phyloP scores from a whole-genome alignment of 2,797 vertebrate species.

The Lithobates pipiens region DNA sequence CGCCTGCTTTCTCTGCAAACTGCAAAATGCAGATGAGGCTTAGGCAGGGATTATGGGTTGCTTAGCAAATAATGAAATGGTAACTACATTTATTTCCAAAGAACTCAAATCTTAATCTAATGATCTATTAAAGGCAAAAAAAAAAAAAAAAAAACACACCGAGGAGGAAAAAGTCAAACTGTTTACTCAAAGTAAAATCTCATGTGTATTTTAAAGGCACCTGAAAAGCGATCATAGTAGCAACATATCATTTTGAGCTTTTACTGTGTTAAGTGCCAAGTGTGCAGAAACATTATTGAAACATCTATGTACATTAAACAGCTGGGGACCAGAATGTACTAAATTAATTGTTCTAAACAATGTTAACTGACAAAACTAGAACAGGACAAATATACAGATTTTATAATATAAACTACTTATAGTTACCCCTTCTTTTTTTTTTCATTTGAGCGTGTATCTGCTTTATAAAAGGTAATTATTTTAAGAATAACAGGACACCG shows the following conservation, averaged over 20 bases:
- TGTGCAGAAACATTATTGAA: not conserved
- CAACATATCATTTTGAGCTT: too few relatives aligned
- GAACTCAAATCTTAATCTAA: constrained; percentile 63
- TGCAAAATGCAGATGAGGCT: constrained; percentile 76
- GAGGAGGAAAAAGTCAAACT: constrained; percentile 25
- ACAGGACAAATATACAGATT: not conserved
- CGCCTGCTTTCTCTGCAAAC: constrained; percentile 77
- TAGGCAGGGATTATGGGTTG: constrained; percentile 68
- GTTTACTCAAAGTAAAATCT: constrained; percentile 22
- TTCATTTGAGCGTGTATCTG: too few relatives aligned
- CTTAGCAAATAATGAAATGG: constrained; percentile 69
- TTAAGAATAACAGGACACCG: too few relatives aligned
- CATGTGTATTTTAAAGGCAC: constrained; percentile 6
- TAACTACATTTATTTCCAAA: constrained; percentile 68
- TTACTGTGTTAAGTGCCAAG: too few relatives aligned
- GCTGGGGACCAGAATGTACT: not conserved
- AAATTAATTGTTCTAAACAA: not conserved
- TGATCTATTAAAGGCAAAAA: constrained; percentile 42
- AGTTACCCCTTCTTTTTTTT: too few relatives aligned
- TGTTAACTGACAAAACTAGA: not conserved
- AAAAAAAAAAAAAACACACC: not conserved
- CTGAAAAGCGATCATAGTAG: constrained; percentile 13
- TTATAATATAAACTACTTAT: too few relatives aligned
- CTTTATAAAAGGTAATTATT: too few relatives aligned
- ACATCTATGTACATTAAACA: not conserved